These are phyloP conservation scores for Pocillopora meandrina DNA, from an alignment of 92 coral and sea anemone genomes.

Conservation along the genomic window DNA sequence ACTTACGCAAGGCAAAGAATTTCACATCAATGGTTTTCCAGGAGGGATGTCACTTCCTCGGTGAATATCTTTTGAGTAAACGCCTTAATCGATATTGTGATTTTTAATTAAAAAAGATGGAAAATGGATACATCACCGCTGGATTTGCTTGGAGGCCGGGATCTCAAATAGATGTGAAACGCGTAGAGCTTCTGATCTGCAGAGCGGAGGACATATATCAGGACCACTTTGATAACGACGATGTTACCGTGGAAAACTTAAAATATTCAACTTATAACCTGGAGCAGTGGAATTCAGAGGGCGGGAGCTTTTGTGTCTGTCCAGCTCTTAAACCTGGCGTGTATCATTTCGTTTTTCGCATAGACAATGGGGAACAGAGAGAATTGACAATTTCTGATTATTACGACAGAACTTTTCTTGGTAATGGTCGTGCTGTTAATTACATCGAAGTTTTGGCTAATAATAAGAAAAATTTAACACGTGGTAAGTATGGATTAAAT, in stretches of 20 bases:
- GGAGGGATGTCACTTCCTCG: background rate
- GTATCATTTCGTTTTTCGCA: conserved; percentile 45
- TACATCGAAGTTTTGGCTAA: conserved; percentile 21
- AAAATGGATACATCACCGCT: conserved; percentile 7
- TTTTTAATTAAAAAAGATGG: background rate
- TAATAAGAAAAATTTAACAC: background rate
- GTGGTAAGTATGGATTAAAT: conserved; percentile 10
- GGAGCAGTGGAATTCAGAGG: conserved; percentile 48
- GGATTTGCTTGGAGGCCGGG: conserved; percentile 51
- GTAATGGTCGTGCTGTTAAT: conserved; percentile 43
- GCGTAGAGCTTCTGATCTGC: conserved; percentile 37
- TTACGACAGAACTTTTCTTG: conserved; percentile 32
- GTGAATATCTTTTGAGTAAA: background rate
- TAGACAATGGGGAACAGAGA: conserved; percentile 29
- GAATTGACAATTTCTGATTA: conserved; percentile 33
- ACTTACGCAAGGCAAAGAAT: background rate
- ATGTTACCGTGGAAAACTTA: background rate
- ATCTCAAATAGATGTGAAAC: conserved; percentile 2
- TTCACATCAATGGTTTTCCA: background rate
- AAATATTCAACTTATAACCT: conserved; percentile 28
- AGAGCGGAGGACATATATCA: conserved; percentile 40
- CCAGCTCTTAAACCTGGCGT: conserved; percentile 45
- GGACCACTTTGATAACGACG: conserved; percentile 20
- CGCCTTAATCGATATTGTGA: background rate
- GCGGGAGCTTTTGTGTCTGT: conserved; percentile 38